A percentile compares a stretch with the other conserved stretches of the same genome.
Conservation (phyloP, 2,113 vertebrate genomes). For the Cichladusa arquata region DNA sequence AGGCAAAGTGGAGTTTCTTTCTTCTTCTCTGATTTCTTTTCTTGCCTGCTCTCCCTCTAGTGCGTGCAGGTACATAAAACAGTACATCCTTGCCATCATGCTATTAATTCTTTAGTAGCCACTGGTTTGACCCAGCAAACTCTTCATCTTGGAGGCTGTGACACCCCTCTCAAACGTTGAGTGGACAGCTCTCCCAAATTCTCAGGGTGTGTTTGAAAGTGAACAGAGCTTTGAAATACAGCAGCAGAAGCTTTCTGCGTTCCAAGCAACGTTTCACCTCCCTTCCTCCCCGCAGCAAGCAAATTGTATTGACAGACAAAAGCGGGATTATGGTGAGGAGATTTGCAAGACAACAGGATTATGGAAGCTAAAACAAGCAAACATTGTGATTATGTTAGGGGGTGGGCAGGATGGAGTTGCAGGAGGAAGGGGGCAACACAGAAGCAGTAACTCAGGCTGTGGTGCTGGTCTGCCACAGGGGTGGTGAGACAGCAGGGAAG, state of each 20-base stretch:
- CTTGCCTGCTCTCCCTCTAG: neutral
- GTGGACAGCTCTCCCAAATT: neutral
- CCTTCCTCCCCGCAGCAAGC: constrained; percentile 39
- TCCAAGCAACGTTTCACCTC: neutral
- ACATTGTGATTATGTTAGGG: constrained; percentile 54
- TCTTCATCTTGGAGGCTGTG: neutral
- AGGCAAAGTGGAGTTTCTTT: neutral
- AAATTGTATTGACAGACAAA: constrained; percentile 71
- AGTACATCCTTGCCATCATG: neutral
- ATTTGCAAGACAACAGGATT: constrained; percentile 71
- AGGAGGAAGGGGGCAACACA: neutral
- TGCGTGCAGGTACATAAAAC: neutral
- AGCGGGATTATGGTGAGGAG: constrained; percentile 65
- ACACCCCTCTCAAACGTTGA: neutral
- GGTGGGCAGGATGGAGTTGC: neutral
- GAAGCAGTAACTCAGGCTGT: neutral
- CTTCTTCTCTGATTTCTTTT: neutral
- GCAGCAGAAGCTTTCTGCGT: neutral
- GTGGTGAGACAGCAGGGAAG: neutral
- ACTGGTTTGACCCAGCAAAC: neutral
- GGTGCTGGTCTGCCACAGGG: neutral
- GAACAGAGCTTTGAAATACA: neutral
- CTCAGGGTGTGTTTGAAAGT: neutral
- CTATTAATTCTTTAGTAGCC: neutral
- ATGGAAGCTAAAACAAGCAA: constrained; percentile 62